A percentile compares a stretch with the other conserved stretches of the same genome.
Conservation (phyloP, 2,797 vertebrate species). For the Amazonetta brasiliensis region DNA sequence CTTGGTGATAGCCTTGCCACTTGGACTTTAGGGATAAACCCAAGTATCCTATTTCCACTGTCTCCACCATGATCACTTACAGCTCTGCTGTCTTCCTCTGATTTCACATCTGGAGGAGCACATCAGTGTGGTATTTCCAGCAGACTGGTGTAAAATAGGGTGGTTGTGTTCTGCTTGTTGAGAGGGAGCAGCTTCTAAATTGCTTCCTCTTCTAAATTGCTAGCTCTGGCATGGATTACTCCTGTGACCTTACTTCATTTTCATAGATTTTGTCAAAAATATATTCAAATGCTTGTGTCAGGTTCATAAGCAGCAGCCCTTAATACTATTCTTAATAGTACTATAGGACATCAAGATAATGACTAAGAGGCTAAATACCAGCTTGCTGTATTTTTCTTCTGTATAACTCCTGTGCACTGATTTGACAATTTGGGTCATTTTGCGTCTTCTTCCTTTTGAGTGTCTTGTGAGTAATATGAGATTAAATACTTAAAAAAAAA, state of each 20-base stretch:
- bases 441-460: neutral
- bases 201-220: neutral
- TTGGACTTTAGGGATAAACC: neutral
- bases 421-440: neutral
- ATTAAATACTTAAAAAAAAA: slow-evolving; percentile 8
- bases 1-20: neutral
- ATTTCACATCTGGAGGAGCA: neutral
- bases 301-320: neutral
- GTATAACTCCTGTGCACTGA: neutral
- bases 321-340: neutral
- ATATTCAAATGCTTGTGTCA: neutral
- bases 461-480: neutral
- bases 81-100: neutral
- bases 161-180: neutral
- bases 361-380: neutral
- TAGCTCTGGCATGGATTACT: neutral
- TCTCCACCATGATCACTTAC: neutral
- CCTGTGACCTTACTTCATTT: neutral
- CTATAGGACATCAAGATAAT: neutral
- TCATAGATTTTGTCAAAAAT: neutral
- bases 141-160: neutral
- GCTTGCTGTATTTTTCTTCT: neutral
- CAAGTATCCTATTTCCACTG: slow-evolving; percentile 1
- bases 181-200: neutral
- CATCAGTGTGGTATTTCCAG: neutral